Evolutionary conservation across 2,888 invertebrate genomes (phyloP), one percentile per base, ranked within the genome.

Genomic region (Maniola hyperantus): DNA sequence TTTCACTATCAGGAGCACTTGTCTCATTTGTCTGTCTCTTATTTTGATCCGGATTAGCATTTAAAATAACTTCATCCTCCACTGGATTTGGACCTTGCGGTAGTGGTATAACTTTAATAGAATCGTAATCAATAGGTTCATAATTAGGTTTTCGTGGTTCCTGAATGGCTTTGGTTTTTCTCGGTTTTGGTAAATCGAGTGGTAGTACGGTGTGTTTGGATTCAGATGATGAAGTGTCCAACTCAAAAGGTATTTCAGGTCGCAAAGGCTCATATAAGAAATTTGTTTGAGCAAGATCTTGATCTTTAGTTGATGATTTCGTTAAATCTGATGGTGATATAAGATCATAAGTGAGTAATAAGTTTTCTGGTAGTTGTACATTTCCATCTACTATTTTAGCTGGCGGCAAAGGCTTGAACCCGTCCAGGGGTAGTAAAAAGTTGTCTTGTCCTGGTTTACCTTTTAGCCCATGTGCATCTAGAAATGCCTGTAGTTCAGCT

Each of bases 371-470:
- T 58, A 91, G 70, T 69, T 91, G 85, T 11, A 91, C 82, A 44
- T 82, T 82, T 15, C 87, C 91, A 68, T 91, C 91, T 5, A 90
- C 76, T 15, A 87, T 75, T 76, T 76, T 87, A 6, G 87, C 83
- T 46, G 91, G 87, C 11, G 92, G 92, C 33, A 92, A 71, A 36
- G 92, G 92, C 50, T 92, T 92, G 59, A 92, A 92, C 2, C 91
- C 91, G 65, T 91, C 91, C 7, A 91, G 79, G 0, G 92, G 92
- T 7, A 91, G 71, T 1, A 91, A 76, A 61, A 91, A 91, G 74
- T 88, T 81, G 69, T 91, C 90, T 74, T 87, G 81, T 2, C 84
- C 89, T 55, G 86, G 83, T 66, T 82, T 81, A 2, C 86, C 86
- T 74, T 87, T 82, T 8, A 92, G 73, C 0, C 91, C 91, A 71